A percentile compares a stretch with the other conserved stretches of the same genome.
Evolutionary conservation across 2,113 vertebrate species (phyloP).

Genomic region (Chionodraco myersi): DNA sequence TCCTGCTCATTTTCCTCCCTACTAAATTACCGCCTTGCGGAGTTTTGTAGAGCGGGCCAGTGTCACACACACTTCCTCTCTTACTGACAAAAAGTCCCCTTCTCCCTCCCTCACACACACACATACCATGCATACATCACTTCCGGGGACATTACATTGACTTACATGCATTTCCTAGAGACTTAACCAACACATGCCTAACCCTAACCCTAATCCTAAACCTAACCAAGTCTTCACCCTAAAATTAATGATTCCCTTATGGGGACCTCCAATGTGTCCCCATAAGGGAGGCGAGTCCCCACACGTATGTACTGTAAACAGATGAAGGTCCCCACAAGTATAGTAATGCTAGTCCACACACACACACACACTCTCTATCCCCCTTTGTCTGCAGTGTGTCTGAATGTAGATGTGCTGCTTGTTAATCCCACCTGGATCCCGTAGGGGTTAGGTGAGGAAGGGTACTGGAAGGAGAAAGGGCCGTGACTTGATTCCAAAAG

Average conservation of each 20-base stretch:
- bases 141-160: no score
- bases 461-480: constrained; percentile 59
- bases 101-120: background rate
- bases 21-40: constrained; percentile 34
- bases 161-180: no score
- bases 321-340: no score
- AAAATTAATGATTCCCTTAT: no score
- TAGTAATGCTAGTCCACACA: background rate
- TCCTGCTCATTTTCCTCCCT: constrained; percentile 57
- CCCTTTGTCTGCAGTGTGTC: constrained; percentile 29
- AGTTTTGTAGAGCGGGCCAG: constrained; percentile 19
- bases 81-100: constrained; percentile 6
- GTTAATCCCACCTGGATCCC: constrained; percentile 64
- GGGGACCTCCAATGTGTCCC: no score
- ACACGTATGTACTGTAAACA: no score
- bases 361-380: constrained; percentile 9
- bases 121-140: background rate
- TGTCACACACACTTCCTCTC: constrained; percentile 35
- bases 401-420: constrained; percentile 52
- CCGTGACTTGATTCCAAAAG: constrained; percentile 62
- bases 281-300: no score
- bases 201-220: no score
- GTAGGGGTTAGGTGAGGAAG: constrained; percentile 36
- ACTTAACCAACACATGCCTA: no score
- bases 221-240: no score